Base-by-base conservation (phyloP, 1,140 invertebrate genomes). In the Prorops nasuta region DNA sequence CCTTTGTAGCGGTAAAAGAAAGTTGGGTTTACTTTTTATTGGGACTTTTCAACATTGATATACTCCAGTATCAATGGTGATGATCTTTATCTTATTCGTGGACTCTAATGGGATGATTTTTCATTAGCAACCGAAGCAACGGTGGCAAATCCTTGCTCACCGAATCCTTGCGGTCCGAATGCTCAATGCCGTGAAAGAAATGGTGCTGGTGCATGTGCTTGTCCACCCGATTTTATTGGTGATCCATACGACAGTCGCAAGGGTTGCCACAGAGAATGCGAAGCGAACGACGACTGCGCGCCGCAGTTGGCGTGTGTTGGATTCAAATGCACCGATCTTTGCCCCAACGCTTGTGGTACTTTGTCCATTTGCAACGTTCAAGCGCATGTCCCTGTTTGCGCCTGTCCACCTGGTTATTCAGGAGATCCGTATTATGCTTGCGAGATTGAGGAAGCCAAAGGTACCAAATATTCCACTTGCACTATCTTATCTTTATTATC, bases 111-210 rank as follows among this genome's bases (percentile, higher is more conserved):
- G 0, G 2, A 67, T 73, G 50, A 66, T 69, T 3, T 70, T 67
- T n/a, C n/a, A n/a, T n/a, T n/a, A 80, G 63, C 74, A n/a, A 63
- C 74, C 19, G 63, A 82, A 66, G 47, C 71, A 54, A 59, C 69
- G 47, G 79, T 78, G 4, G 71, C 76, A 2, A 80, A 76, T 48
- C 84, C 85, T 4, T 91, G 89, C 63, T 77, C 80, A 38, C 88
- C 88, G n/a, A 87, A 86, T 51, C 89, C 89, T 1, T 91, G 89
- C 60, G 89, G 89, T 46, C 86, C 87, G 3, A 88, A 90, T 63
- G 87, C 88, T 3, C 84, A 89, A 62, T 91, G 89, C 55, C 82
- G 86, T 22, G 86, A 89, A 62, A 83, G 83, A 55, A 87, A 87
- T 54, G 83, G 84, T 22, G 86, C 86, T 40, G 88, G 87, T 9